These are phyloP conservation scores for Diorhabda carinulata DNA, from an alignment of 1,140 invertebrate species.

Conservation along the genomic window DNA sequence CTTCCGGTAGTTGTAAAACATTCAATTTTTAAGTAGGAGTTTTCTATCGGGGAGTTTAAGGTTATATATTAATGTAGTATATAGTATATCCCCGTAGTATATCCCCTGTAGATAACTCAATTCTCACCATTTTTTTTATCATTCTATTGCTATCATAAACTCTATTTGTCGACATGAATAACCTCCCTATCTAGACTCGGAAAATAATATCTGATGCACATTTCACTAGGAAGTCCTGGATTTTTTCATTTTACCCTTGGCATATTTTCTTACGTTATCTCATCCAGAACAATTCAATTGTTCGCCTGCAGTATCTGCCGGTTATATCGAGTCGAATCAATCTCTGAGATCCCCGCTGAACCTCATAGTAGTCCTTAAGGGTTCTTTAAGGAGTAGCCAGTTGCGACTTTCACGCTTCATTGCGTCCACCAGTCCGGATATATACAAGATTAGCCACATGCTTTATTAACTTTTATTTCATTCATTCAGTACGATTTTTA, in stretches of 20 bases:
- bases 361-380: background rate
- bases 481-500: conserved; percentile 3
- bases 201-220: too few species aligned
- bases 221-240: too few species aligned
- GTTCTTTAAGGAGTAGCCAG: background rate
- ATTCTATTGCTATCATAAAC: too few species aligned
- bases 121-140: too few species aligned
- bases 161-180: too few species aligned
- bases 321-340: conserved; percentile 2
- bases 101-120: too few species aligned
- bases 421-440: background rate
- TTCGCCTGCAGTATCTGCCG: background rate
- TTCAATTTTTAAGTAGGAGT: too few species aligned
- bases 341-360: conserved; percentile 1
- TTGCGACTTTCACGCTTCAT: conserved; percentile 1
- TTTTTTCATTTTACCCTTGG: background rate
- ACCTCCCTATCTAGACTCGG: too few species aligned
- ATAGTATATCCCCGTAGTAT: too few species aligned
- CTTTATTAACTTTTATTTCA: conserved; percentile 12
- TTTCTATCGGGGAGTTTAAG: too few species aligned
- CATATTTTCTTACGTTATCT: background rate
- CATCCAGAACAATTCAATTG: background rate
- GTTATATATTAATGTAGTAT: too few species aligned
- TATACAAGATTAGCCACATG: conserved; percentile 4
- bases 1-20: too few species aligned